Base-by-base conservation (phyloP, 2,888 invertebrate species). In the Dorcus hopei region DNA sequence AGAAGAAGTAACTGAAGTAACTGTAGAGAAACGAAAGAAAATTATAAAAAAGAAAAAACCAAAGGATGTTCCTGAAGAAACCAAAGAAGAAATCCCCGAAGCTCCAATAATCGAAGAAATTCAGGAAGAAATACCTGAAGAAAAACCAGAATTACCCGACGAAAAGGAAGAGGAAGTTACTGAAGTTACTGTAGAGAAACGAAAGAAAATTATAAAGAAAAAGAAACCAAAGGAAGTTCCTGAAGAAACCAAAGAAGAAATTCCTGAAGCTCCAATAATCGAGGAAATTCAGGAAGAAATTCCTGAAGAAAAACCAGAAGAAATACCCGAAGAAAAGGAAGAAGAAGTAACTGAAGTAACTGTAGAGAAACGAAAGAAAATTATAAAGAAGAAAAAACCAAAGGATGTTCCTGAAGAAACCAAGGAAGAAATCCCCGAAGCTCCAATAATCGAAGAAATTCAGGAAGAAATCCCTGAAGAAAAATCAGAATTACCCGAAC, bases 161-260 rank as follows among this genome's bases (percentile, higher is more conserved):
- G 26, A 33, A 33, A 33, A 5, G 5, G 6, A 5, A 7, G 26
- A 33, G 1, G 26, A 33, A 33, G 3, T 33, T 1, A 5, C 7
- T 7, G 19, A 19, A 3, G 19, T 19, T 2, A 19, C 3, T 19
- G 19, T 33, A 33, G 26, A 33, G 26, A 59, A 42, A 47, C 54
- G 42, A 49, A 56, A 38, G 52, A 57, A 50, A 53, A 47, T 43
- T 39, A 26, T 9, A 43, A 26, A 43, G 40, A 48, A 33, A 33
- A 42, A 56, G 49, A 49, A 54, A 49, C 41, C 50, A 19, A 61
- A 64, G 43, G 60, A 51, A 47, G 11, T 52, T 3, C 59, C 57
- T n/a, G 59, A 61, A 58, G 58, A 65, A 51, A 57, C 57, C 9
- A 45, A 61, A 26, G 52, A 62, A 42, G 60, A 54, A n/a, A 50